Conservation (phyloP, 2,888 invertebrate species). For the Pachydiplax longipennis region DNA sequence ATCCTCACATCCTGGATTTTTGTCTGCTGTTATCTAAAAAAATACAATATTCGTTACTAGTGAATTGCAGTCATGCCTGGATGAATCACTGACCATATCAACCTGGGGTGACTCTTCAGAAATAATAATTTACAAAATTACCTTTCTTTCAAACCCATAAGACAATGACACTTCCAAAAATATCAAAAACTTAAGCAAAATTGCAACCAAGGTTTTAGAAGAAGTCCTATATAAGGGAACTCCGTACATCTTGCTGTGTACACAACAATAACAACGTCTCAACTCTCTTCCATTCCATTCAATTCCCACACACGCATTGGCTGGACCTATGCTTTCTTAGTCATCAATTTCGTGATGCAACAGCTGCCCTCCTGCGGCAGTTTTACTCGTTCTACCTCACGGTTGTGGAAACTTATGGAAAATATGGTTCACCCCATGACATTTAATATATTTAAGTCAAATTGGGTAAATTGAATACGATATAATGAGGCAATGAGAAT, state of each 20-base stretch:
- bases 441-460: too few species aligned
- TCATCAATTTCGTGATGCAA: not conserved
- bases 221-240: not conserved
- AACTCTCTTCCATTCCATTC: not conserved
- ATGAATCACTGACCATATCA: not conserved
- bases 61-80: not conserved
- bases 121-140: not conserved
- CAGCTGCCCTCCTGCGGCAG: not conserved
- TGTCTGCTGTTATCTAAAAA: slow-evolving; percentile 55
- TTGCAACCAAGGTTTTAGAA: not conserved
- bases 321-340: too few species aligned
- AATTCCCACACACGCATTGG: not conserved
- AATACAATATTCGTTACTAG: not conserved
- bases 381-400: not conserved
- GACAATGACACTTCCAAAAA: not conserved
- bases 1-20: slow-evolving; percentile 56
- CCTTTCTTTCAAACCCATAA: not conserved
- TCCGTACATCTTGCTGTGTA: not conserved
- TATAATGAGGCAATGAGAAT: not conserved
- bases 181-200: not conserved
- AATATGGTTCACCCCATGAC: not conserved
- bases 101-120: not conserved
- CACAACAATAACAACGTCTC: not conserved
- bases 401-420: not conserved
- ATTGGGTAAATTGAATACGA: too few species aligned